Conservation (phyloP, 2,888 invertebrate genomes). For the Microctonus aethiopoides region DNA sequence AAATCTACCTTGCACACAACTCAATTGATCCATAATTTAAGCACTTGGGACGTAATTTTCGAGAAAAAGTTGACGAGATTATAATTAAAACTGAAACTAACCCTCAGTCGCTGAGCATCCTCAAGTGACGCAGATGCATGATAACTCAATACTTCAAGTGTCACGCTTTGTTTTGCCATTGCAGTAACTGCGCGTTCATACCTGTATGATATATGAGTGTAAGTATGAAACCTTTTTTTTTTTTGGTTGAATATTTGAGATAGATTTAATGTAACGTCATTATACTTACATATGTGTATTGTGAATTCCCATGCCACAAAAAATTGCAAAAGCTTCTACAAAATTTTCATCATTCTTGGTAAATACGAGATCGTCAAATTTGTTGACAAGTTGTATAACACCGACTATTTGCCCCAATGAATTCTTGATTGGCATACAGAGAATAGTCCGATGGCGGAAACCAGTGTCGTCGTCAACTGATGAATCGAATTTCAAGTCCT, state of each 20-base stretch:
- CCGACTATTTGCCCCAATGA: slow-evolving; percentile 92
- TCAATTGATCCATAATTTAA: too few species aligned
- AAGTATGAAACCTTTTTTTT: background rate
- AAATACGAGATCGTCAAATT: slow-evolving; percentile 89
- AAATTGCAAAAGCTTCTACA: slow-evolving; percentile 96
- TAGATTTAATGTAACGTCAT: background rate
- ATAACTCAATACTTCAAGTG: slow-evolving; percentile 93
- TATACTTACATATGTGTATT: slow-evolving; percentile 90
- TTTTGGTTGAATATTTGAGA: too few species aligned
- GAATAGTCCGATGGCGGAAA: slow-evolving; percentile 88
- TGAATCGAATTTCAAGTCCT: slow-evolving; percentile 88
- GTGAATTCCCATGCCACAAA: slow-evolving; percentile 97
- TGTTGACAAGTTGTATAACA: slow-evolving; percentile 91
- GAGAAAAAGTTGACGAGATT: background rate
- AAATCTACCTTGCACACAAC: too few species aligned
- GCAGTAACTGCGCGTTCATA: slow-evolving; percentile 95
- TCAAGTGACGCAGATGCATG: slow-evolving; percentile 93
- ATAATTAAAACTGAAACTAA: slow-evolving; percentile 67
- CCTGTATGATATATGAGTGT: slow-evolving; percentile 62
- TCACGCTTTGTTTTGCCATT: slow-evolving; percentile 96
- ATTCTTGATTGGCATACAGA: slow-evolving; percentile 97
- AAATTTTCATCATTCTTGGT: slow-evolving; percentile 97
- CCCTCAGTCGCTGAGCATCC: slow-evolving; percentile 87
- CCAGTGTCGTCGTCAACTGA: slow-evolving; percentile 84
- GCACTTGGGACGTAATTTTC: too few species aligned